phyloP scores from a whole-genome alignment of 1,140 invertebrate species.

The Drosophila gunungcola region DNA sequence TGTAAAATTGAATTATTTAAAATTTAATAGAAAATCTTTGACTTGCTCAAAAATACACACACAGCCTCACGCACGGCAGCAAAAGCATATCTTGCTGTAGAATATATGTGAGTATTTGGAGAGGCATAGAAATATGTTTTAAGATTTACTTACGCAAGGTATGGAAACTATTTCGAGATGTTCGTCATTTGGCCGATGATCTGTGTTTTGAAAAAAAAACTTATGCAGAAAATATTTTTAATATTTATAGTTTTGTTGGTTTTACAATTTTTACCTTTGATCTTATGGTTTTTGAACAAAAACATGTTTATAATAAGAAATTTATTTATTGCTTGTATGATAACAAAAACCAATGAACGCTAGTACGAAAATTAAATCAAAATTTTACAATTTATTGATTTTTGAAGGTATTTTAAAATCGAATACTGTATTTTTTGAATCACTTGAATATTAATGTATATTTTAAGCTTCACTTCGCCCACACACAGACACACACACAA shows the following conservation, averaged over 20 bases:
- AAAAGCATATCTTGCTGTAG: constrained; percentile 8
- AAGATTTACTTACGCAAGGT: constrained; percentile 7
- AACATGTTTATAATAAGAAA: background rate
- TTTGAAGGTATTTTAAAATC: constrained; percentile 10
- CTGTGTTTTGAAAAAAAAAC: background rate
- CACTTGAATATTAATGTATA: constrained; percentile 70
- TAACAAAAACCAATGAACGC: background rate
- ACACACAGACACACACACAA: constrained; percentile 28
- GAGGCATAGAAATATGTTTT: constrained; percentile 25
- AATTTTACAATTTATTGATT: background rate
- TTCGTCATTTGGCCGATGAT: constrained; percentile 10
- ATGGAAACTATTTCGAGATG: constrained; percentile 8
- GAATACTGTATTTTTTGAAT: constrained; percentile 16
- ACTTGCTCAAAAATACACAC: constrained; percentile 69
- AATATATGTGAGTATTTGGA: constrained; percentile 32
- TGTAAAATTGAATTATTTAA: constrained; percentile 83
- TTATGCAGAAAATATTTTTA: background rate
- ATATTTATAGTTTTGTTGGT: background rate
- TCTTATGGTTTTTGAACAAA: background rate
- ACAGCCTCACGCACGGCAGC: constrained; percentile 17
- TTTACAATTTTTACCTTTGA: background rate
- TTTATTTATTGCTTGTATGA: background rate
- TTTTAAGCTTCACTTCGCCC: constrained; percentile 71
- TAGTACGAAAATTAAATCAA: background rate
- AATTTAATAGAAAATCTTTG: constrained; percentile 83